Evolutionary conservation across 1,140 invertebrate genomes (phyloP).

Genomic region (Nixonia krombeini): DNA sequence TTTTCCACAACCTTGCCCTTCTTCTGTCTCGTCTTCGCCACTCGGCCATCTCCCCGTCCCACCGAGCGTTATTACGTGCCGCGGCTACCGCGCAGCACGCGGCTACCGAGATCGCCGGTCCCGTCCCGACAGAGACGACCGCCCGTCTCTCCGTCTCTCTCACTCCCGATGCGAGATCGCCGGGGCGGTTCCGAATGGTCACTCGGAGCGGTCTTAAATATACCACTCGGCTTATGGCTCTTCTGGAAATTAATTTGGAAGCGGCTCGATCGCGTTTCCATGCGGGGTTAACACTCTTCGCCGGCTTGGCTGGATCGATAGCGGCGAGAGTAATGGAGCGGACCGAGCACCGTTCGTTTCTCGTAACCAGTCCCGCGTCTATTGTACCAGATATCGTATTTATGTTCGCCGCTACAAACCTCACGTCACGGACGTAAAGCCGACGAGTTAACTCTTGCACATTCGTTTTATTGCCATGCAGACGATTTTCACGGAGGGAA

Average conservation of each 20-base stretch:
- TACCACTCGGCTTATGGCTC: slow-evolving; percentile 35
- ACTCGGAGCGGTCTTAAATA: slow-evolving; percentile 39
- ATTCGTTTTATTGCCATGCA: no score
- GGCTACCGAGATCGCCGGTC: no score
- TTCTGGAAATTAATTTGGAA: slow-evolving; percentile 40
- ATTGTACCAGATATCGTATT: no score
- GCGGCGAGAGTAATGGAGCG: no score
- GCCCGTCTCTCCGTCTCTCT: slow-evolving; percentile 12
- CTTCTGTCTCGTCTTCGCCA: slow-evolving; percentile 22
- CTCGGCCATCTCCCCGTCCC: slow-evolving; percentile 35
- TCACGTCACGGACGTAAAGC: no score
- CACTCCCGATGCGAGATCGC: slow-evolving; percentile 8
- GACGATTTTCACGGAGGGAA: no score
- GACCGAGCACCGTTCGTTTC: no score
- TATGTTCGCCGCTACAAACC: no score
- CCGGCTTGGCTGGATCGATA: no score
- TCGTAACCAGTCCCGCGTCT: no score
- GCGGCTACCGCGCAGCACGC: slow-evolving; percentile 60
- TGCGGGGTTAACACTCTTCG: slow-evolving; percentile 20
- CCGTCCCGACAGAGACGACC: no score
- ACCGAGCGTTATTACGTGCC: slow-evolving; percentile 57
- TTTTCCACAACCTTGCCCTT: slow-evolving; percentile 6
- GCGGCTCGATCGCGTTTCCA: slow-evolving; percentile 17
- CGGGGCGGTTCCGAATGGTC: slow-evolving; percentile 44
- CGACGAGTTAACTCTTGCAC: no score